These are phyloP conservation scores for Dinothrombium tinctorium DNA, from an alignment of 1,140 invertebrate species.

Conservation along the genomic window DNA sequence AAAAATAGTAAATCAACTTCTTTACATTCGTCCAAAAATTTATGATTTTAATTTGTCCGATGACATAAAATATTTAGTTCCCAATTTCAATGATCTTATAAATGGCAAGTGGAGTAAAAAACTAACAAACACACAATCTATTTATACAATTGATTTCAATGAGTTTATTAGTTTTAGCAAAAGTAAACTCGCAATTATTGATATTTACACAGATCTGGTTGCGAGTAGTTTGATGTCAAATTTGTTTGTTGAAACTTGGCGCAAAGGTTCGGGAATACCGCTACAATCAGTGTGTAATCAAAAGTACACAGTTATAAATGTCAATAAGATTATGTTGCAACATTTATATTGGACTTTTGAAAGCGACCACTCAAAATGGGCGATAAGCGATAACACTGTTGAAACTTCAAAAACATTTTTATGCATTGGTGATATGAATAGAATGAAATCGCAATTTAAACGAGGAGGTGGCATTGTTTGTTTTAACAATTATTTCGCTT, in stretches of 20 bases:
- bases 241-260: conserved; percentile 64
- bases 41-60: not conserved
- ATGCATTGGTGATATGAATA: conserved; percentile 80
- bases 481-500: conserved; percentile 2
- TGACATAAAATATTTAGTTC: not conserved
- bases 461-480: conserved; percentile 64
- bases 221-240: conserved; percentile 40
- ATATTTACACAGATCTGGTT: conserved; percentile 50
- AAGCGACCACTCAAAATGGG: conserved; percentile 80
- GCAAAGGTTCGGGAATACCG: conserved; percentile 39
- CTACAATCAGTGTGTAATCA: conserved; percentile 28
- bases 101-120: not conserved
- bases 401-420: conserved; percentile 46
- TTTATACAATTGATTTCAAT: not conserved
- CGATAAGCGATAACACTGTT: conserved; percentile 31
- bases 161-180: conserved; percentile 30
- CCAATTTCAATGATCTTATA: not conserved
- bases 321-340: conserved; percentile 26
- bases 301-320: conserved; percentile 37
- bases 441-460: conserved; percentile 44
- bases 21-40: not conserved
- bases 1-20: not conserved
- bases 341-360: conserved; percentile 27
- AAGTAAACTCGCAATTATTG: conserved; percentile 34
- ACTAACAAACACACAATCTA: not conserved